Percentiles rank a stretch among this genome's conserved stretches.
Conservation (phyloP, 2,888 invertebrate species). For the Tipula lateralis region DNA sequence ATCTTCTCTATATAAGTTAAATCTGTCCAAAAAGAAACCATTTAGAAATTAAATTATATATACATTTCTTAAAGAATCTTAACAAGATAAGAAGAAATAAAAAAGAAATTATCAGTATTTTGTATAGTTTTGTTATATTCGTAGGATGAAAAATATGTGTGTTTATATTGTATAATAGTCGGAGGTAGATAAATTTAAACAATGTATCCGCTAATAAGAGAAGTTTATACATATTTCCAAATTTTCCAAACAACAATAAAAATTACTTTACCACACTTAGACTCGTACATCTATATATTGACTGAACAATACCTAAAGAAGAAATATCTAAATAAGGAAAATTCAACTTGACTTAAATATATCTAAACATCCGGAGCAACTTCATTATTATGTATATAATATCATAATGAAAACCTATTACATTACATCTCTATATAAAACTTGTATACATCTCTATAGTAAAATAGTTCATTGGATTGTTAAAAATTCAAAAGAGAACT, state of each 20-base stretch:
- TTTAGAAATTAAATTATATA: not conserved
- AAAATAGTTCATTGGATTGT: conserved; percentile 6
- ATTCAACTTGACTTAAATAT: not conserved
- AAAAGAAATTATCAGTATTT: conserved; percentile 6
- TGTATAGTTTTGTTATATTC: not conserved
- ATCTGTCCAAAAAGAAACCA: not conserved
- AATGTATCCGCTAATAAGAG: not conserved
- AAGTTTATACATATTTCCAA: not conserved
- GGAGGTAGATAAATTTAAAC: not conserved
- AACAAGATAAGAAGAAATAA: not conserved
- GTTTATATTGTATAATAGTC: not conserved
- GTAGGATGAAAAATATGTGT: not conserved
- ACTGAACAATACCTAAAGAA: too few relatives aligned
- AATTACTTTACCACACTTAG: not conserved
- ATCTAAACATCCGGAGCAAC: not conserved
- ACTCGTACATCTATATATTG: not conserved
- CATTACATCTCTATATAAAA: not conserved
- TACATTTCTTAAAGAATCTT: not conserved
- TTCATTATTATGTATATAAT: not conserved
- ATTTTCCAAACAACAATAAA: not conserved
- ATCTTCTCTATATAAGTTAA: not conserved
- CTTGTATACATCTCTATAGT: not conserved
- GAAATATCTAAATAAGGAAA: conserved; percentile 3
- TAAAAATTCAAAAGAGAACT: not conserved
- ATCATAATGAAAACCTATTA: not conserved